phyloP scores from a whole-genome alignment of 53 echinoderm and acorn worm genomes.

The Mesocentrotus franciscanus region DNA sequence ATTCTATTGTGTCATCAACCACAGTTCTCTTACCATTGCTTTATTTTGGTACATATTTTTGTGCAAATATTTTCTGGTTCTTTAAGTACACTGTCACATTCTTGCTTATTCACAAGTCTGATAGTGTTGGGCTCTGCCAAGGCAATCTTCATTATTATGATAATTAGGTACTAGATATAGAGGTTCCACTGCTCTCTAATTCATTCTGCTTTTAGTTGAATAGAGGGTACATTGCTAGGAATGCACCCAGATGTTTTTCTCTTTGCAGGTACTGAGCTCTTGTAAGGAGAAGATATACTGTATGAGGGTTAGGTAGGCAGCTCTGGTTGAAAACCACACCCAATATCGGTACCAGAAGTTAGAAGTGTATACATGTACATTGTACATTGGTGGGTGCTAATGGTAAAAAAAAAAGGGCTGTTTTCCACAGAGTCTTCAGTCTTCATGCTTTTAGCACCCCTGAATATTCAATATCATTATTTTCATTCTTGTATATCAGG shows the following conservation, averaged over 20 bases:
- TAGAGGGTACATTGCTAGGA: not conserved
- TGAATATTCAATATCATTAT: too few relatives aligned
- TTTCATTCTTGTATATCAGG: not conserved
- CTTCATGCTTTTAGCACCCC: too few relatives aligned
- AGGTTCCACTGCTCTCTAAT: not conserved
- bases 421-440: too few relatives aligned
- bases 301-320: not conserved
- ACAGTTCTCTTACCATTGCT: not conserved
- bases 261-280: not conserved
- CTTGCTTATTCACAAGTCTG: not conserved
- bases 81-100: not conserved
- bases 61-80: too few relatives aligned
- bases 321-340: not conserved
- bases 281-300: not conserved
- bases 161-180: not conserved
- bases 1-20: not conserved
- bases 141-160: not conserved
- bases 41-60: too few relatives aligned
- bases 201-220: not conserved
- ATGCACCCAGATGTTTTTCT: not conserved
- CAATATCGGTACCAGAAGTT: not conserved
- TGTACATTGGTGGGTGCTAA: too few relatives aligned
- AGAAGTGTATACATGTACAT: not conserved
- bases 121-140: not conserved
- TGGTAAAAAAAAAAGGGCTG: too few relatives aligned